A percentile compares a stretch with the other conserved stretches of the same genome.
Conservation (phyloP, 2,113 vertebrate species). For the Varanus salvator region DNA sequence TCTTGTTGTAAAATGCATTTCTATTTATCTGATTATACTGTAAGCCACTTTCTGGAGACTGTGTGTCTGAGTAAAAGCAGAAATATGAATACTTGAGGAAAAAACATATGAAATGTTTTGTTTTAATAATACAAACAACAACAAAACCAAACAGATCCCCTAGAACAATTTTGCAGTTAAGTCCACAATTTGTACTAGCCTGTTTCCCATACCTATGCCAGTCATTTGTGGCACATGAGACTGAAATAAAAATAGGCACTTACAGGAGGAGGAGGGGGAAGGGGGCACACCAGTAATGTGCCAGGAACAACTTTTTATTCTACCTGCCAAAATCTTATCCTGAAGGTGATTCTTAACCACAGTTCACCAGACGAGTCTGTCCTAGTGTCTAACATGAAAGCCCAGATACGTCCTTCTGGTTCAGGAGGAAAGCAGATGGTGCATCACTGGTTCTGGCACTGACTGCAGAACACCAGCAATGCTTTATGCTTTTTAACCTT, state of each 20-base stretch:
- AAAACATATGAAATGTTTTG: background rate
- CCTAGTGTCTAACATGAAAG: background rate
- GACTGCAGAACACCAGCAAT: background rate
- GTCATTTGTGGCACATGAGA: background rate
- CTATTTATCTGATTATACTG: background rate
- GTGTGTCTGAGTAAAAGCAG: background rate
- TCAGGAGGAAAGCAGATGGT: background rate
- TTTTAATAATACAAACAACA: background rate
- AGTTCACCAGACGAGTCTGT: background rate
- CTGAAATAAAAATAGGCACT: background rate
- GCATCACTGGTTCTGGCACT: background rate
- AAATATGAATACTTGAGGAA: background rate
- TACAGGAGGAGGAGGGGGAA: background rate
- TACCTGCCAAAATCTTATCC: background rate
- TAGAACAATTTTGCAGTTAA: background rate
- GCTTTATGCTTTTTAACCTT: background rate
- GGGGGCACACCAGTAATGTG: background rate
- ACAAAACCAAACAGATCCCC: background rate
- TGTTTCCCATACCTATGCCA: background rate
- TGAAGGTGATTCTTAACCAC: background rate
- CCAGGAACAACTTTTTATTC: too few relatives aligned
- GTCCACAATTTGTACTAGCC: conserved; percentile 6
- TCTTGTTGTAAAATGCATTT: background rate
- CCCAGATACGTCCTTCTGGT: background rate
- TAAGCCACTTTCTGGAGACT: background rate